Evolutionary conservation across 2,113 vertebrate genomes (phyloP).

Genomic region (Sorex araneus): DNA sequence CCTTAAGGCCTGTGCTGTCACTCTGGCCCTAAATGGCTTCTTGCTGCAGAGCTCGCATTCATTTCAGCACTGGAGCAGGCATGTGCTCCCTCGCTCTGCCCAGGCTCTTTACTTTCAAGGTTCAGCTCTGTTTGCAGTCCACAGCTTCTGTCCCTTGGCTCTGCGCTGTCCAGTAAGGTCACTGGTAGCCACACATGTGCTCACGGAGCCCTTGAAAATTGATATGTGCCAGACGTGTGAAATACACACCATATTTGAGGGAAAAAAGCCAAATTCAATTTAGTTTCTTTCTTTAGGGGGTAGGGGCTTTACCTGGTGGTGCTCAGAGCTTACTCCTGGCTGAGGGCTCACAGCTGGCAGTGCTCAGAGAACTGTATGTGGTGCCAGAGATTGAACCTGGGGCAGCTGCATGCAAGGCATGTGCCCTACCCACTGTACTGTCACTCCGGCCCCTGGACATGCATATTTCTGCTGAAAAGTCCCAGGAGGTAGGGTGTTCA

Average conservation of each 20-base stretch:
- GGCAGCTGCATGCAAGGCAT: background rate
- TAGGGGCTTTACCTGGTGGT: background rate
- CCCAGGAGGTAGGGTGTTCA: too few species aligned
- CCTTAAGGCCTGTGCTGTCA: too few species aligned
- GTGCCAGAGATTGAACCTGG: background rate
- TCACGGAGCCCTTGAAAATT: background rate
- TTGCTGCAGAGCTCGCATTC: constrained; percentile 3
- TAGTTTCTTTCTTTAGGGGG: too few species aligned
- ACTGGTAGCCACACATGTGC: background rate
- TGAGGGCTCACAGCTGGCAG: too few species aligned
- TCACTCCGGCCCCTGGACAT: background rate
- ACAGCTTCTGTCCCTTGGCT: background rate
- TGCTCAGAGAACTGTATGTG: background rate
- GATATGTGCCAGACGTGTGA: background rate
- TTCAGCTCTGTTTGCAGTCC: background rate
- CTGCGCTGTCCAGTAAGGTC: background rate
- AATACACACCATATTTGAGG: background rate
- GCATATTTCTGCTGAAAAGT: too few species aligned
- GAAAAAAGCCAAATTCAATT: background rate
- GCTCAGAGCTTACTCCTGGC: too few species aligned
- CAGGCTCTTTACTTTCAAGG: background rate
- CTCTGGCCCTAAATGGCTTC: background rate
- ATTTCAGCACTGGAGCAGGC: constrained; percentile 25
- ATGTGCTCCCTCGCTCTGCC: background rate
- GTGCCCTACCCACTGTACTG: background rate